These are phyloP conservation scores for Porphyrio hochstetteri DNA, from an alignment of 2,113 vertebrate species.

Conservation along the genomic window DNA sequence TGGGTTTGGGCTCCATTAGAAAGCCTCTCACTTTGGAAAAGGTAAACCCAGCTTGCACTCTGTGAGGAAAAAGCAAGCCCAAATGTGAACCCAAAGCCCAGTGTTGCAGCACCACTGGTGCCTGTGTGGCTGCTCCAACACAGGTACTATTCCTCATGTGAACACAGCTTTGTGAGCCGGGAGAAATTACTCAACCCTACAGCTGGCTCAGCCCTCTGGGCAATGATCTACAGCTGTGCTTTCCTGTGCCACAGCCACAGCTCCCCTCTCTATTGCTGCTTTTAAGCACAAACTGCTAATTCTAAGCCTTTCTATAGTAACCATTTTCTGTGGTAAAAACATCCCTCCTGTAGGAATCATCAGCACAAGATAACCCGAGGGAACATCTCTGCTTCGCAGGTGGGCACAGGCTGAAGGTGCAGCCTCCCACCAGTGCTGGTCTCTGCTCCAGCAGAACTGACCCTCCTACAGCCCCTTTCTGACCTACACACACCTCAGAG, in stretches of 20 bases:
- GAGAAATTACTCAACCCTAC: rapidly evolving
- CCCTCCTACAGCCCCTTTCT: neutral
- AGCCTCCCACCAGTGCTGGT: rapidly evolving
- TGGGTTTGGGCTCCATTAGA: too few species aligned
- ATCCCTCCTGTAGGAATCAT: neutral
- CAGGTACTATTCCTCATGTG: rapidly evolving
- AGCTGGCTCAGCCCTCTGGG: neutral
- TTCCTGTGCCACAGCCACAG: neutral
- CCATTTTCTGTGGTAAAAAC: too few species aligned
- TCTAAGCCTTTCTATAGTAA: rapidly evolving
- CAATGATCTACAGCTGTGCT: neutral
- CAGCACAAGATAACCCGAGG: too few species aligned
- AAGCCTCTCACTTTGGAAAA: neutral
- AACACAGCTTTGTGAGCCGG: neutral
- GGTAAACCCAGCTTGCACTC: neutral
- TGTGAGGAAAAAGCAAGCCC: too few species aligned
- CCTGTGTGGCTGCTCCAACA: rapidly evolving
- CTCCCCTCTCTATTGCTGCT: too few species aligned
- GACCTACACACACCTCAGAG: rapidly evolving
- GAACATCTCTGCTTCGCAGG: rapidly evolving
- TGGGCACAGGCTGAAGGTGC: rapidly evolving
- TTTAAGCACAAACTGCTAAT: neutral
- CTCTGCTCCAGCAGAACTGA: rapidly evolving
- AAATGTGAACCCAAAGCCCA: rapidly evolving
- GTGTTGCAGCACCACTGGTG: rapidly evolving